These are phyloP conservation scores for Meriones psammophilus DNA, from an alignment of 2,797 vertebrate genomes.

Conservation along the genomic window DNA sequence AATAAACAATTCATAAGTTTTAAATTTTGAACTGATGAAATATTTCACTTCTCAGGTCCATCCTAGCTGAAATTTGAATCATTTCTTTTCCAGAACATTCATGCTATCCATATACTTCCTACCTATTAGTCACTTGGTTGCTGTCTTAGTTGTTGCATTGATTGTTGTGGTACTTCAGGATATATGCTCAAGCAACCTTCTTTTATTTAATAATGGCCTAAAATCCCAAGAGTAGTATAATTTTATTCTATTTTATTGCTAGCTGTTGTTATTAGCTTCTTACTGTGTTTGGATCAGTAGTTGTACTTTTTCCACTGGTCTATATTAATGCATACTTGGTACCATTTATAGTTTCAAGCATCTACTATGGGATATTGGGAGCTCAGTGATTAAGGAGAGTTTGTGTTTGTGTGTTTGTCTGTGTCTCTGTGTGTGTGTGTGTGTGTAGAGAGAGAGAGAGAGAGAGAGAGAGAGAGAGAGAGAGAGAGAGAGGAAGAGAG, in stretches of 20 bases:
- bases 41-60: neutral
- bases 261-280: neutral
- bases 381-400: neutral
- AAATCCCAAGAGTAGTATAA: neutral
- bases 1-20: neutral
- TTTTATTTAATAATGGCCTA: neutral
- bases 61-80: neutral
- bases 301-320: neutral
- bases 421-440: neutral
- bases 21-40: neutral
- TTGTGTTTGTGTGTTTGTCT: neutral
- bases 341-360: neutral
- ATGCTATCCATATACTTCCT: neutral
- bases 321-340: neutral
- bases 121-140: neutral
- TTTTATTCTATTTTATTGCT: constrained; percentile 6
- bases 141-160: neutral
- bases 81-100: neutral
- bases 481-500: neutral
- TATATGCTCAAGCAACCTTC: neutral
- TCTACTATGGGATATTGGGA: neutral
- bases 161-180: neutral
- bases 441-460: neutral
- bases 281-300: neutral
- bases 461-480: neutral